Evolutionary conservation across 2,888 invertebrate species (phyloP), one percentile per base, ranked within the genome.

Genomic region (Heliconius cydno): DNA sequence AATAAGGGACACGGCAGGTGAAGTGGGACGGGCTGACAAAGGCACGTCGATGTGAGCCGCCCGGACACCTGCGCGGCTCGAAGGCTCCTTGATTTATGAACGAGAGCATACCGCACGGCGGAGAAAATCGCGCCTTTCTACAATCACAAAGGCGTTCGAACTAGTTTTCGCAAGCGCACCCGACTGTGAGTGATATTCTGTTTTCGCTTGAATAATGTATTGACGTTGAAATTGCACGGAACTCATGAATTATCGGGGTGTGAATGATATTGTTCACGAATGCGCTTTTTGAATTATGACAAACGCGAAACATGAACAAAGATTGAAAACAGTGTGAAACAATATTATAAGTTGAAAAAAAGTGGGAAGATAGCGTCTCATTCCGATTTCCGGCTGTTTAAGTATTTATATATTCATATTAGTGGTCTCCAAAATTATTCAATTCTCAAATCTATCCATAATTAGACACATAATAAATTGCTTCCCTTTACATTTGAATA

Each of bases 111-210:
- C 76, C 86, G 87, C 87, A 87, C 87, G 88, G 88, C 90, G 90
- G 87, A 90, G 92, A 92, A 92, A 94, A 93, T 92, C 88, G 88
- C 87, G 89, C 87, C 88, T 90, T 90, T 91, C 90, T 82, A 84
- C 77, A 81, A 78, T 67, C 82, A 86, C 85, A 86, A 85, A 83
- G 82, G 84, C 83, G 73, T 79, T 79, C 81, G 80, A 82, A 85
- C 86, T 86, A 85, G 85, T 86, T 85, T 77, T 79, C 78, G 82
- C 81, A 80, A 82, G 77, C 79, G 73, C 77, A 78, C 78, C 80
- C 81, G 78, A 81, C 82, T 81, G 80, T 76, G 78, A 82, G 79
- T 25, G 81, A 82, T 79, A 80, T 80, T 78, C 79, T 79, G 81
- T 80, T 80, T 79, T 81, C 81, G 80, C 82, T 76, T 80, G 80